These are phyloP conservation scores for Belonocnema kinseyi DNA, from an alignment of 1,140 invertebrate genomes.

Conservation along the genomic window DNA sequence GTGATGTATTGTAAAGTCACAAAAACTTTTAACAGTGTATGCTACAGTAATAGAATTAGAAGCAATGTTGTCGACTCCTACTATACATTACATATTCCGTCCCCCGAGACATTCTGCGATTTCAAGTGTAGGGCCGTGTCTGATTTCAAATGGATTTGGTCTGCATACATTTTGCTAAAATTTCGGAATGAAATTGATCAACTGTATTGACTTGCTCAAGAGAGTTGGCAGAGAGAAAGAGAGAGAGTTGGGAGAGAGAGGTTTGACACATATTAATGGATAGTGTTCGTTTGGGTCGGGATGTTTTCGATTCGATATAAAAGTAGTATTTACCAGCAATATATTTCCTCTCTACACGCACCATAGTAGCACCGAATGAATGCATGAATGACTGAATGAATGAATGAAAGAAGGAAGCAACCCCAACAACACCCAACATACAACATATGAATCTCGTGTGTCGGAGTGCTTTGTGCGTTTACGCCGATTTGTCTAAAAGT, in stretches of 20 bases:
- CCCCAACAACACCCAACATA: neutral
- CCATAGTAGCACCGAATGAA: neutral
- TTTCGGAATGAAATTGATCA: too few species aligned
- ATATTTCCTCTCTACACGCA: slow-evolving; percentile 5
- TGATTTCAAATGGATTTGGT: too few species aligned
- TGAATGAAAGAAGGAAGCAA: neutral
- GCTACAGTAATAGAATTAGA: too few species aligned
- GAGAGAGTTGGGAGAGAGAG: too few species aligned
- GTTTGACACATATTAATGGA: slow-evolving; percentile 15
- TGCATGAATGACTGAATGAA: neutral
- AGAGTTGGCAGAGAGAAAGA: neutral
- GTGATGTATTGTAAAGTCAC: too few species aligned
- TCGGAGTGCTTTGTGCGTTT: slow-evolving; percentile 27
- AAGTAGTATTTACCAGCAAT: slow-evolving; percentile 21
- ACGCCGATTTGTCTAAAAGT: slow-evolving; percentile 30
- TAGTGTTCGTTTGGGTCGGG: neutral
- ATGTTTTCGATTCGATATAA: neutral
- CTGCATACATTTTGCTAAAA: too few species aligned
- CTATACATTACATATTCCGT: too few species aligned
- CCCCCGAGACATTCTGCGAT: too few species aligned
- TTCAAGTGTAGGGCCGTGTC: too few species aligned
- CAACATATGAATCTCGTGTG: slow-evolving; percentile 8
- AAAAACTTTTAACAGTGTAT: too few species aligned
- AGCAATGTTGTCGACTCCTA: too few species aligned
- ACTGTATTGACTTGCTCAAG: neutral